Conservation (phyloP, 2,888 invertebrate species). For the Lepeophtheirus nordmannii region DNA sequence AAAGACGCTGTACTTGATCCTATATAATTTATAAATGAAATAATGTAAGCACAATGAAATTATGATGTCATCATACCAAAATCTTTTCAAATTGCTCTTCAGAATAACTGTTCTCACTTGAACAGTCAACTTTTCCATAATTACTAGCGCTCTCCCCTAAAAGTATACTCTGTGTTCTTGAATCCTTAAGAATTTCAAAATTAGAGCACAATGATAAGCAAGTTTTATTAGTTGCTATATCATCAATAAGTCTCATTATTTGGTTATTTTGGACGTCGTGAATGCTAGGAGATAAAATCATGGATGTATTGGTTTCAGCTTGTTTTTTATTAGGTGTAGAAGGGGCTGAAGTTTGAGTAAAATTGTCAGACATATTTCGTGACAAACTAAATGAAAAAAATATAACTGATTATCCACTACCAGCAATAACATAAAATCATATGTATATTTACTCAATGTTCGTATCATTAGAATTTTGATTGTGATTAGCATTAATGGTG, state of each 20-base stretch:
- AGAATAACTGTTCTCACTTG: neutral
- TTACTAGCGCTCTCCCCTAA: neutral
- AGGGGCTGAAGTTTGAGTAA: neutral
- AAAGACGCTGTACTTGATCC: neutral
- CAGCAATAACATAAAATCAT: too few species aligned
- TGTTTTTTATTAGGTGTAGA: neutral
- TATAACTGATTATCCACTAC: too few species aligned
- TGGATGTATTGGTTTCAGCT: neutral
- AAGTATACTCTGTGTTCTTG: neutral
- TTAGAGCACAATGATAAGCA: neutral
- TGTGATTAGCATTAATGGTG: too few species aligned
- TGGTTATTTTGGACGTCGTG: neutral
- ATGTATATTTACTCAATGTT: too few species aligned
- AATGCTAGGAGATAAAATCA: neutral
- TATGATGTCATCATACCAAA: neutral
- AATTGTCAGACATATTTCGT: neutral
- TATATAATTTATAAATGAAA: neutral
- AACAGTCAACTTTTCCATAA: neutral
- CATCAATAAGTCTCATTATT: neutral
- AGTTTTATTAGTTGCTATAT: neutral
- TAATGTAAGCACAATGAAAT: neutral
- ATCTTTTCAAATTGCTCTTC: neutral
- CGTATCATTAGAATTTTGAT: too few species aligned
- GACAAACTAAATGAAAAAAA: too few species aligned
- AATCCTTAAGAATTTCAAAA: neutral